Base-by-base conservation (phyloP, 2,888 invertebrate species). In the Hesperia comma region DNA sequence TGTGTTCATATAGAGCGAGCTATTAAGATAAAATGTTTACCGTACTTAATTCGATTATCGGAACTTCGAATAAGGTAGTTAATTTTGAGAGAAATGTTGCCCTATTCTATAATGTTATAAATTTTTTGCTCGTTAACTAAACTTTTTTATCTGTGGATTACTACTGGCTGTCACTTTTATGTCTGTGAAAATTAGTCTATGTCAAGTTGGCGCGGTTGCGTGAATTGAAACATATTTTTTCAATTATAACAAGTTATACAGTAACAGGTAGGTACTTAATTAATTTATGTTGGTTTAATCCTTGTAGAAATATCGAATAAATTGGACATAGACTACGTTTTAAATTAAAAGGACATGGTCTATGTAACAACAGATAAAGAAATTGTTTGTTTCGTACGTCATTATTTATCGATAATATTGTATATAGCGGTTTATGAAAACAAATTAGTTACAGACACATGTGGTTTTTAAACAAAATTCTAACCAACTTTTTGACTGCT, bases 1-100 rank as follows among this genome's bases (percentile, higher is more conserved):
- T 71, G 72, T 74, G 77, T 77, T 77, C 79, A 74, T 74, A 82
- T 79, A 79, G 75, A 79, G 76, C 75, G 72, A 74, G 74, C 77
- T 77, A 84, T 86, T 87, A 87, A 84, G 81, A 82, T 85, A 82
- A 82, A 84, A 87, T 88, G 87, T 88, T 89, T 88, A 81, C 87
- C 75, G 81, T 87, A 82, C 81, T 75, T 89, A 89, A 90, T 89
- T 89, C 79, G 87, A 88, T 89, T 89, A 89, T 86, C 83, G 84
- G 78, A 78, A 79, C 70, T 78, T 69, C 73, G 68, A 73, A 78
- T 76, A 56, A 40, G 46, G 33, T 40, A 17, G 37, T 57, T 37
- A 61, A 67, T 61, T 67, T 67, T 61, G 37, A 61, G 51, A 56
- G 56, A 67, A 67, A 67, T 56, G 46, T 66, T 57, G 53, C 57